phyloP scores from a whole-genome alignment of 2,888 invertebrate species.

The Mythimna ferrago region DNA sequence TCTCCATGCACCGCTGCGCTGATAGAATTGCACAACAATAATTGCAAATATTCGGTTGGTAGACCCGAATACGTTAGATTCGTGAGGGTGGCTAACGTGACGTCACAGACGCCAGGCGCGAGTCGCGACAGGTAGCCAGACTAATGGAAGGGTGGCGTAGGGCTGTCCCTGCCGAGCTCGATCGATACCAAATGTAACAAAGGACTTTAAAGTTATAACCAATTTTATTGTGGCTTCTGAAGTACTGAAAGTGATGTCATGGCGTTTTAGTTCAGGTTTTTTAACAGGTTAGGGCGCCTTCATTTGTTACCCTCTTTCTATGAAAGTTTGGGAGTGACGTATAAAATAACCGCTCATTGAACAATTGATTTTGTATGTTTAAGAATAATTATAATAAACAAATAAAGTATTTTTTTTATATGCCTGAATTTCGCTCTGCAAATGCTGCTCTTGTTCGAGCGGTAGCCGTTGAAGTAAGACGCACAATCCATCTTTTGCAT shows the following conservation, averaged over 20 bases:
- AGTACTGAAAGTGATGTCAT: neutral
- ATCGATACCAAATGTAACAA: constrained; percentile 58
- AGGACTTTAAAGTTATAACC: constrained; percentile 36
- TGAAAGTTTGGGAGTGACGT: neutral
- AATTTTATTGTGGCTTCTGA: constrained; percentile 10
- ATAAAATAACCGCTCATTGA: neutral
- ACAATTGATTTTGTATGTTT: neutral
- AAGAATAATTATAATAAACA: too few relatives aligned
- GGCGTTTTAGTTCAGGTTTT: neutral
- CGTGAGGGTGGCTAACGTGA: constrained; percentile 58
- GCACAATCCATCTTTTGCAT: too few relatives aligned
- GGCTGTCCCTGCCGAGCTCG: constrained; percentile 59
- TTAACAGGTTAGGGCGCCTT: neutral
- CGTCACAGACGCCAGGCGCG: constrained; percentile 63
- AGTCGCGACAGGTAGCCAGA: constrained; percentile 66
- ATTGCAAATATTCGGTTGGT: constrained; percentile 31
- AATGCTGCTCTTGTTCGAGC: too few relatives aligned
- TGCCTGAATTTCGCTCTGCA: too few relatives aligned
- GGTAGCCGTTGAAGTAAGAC: too few relatives aligned
- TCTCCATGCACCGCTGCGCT: neutral
- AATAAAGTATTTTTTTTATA: too few relatives aligned
- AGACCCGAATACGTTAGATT: constrained; percentile 13
- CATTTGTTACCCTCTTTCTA: neutral
- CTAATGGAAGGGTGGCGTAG: constrained; percentile 66
- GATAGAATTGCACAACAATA: constrained; percentile 43